Evolutionary conservation across 2,888 invertebrate species (phyloP), one percentile per base, ranked within the genome.

Genomic region (Drosophila kuntzei): DNA sequence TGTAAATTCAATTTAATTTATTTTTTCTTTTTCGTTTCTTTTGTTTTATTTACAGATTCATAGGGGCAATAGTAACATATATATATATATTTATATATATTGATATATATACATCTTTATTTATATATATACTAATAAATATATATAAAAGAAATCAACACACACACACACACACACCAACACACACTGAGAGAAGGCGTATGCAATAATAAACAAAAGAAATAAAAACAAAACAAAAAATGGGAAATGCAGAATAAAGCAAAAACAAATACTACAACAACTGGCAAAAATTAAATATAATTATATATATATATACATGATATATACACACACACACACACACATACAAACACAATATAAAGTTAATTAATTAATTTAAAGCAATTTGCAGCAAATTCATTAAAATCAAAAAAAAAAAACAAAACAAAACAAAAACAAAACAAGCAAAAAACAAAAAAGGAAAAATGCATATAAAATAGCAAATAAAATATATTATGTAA

Each of bases 11-110:
- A 64, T 68, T 63, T 53, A 46, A 68, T 65, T 72, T 67, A 59
- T 72, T 14, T 4, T 54, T 59, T 77, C 49, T 71, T 69, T 68
- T 65, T 59, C 36, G 51, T 65, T 71, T 70, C 58, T 46, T 59
- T 77, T 32, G n/a, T 64, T 73, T 89, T 80, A 79, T 66, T 88
- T 85, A 70, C 85, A 85, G 85, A 85, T 89, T 89, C 85, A 87
- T 85, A 85, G 85, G 89, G 89, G 80, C 84, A 89, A 79, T 79
- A 89, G 72, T 71, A 83, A 77, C 68, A 85, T 71, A 85, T 70
- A 62, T 55, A 73, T 39, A 73, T 50, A 53, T 64, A 64, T 63
- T 39, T 63, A 51, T 46, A 65, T 63, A 65, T 65, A 55, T 65
- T 61, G 70, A 61, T 73, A 70, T 68, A 67, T 69, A 71, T 59